Conservation (phyloP, 2,113 vertebrate genomes). For the Poicephalus meyeri region DNA sequence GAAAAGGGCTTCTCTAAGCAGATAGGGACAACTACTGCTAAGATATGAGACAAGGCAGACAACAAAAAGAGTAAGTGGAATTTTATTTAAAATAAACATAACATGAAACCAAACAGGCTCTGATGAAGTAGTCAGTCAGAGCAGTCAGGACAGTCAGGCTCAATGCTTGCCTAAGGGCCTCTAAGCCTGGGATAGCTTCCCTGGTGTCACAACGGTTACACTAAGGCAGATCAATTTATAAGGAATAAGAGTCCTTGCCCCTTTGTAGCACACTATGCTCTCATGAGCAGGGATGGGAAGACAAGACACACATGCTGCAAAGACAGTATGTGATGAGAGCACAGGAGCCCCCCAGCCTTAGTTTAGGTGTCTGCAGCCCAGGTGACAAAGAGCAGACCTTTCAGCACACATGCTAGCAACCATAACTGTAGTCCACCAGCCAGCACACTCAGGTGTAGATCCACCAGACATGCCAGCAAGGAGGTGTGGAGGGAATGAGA, state of each 20-base stretch:
- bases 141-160: neutral
- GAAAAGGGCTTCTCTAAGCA: neutral
- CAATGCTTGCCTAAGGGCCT: neutral
- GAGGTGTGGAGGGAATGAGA: neutral
- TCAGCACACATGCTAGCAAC: neutral
- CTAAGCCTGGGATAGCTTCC: neutral
- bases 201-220: neutral
- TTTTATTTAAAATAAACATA: neutral
- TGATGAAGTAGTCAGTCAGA: neutral
- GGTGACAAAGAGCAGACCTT: neutral
- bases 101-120: neutral
- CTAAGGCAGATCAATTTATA: neutral
- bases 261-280: rapidly evolving
- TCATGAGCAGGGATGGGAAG: neutral
- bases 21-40: neutral
- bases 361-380: neutral
- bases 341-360: neutral
- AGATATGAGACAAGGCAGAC: neutral
- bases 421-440: no score
- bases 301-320: neutral
- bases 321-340: neutral
- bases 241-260: neutral
- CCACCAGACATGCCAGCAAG: rapidly evolving
- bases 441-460: neutral
- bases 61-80: neutral